phyloP scores from a whole-genome alignment of 1,140 invertebrate species.

The Monochamus saltuarius region DNA sequence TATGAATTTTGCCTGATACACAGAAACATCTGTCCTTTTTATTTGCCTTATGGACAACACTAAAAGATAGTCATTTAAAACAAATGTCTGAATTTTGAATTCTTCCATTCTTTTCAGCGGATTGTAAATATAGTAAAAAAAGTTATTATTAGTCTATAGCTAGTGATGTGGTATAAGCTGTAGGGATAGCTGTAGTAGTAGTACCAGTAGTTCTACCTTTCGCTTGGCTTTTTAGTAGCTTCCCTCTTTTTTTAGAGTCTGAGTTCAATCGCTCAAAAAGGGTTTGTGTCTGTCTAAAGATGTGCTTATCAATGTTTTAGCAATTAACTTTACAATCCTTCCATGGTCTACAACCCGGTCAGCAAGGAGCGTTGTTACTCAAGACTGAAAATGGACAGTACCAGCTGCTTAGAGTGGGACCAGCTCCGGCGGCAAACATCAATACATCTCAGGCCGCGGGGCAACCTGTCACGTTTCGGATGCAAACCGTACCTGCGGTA shows the following conservation, averaged over 20 bases:
- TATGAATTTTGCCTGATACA: too few species aligned
- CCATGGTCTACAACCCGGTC: slow-evolving; percentile 78
- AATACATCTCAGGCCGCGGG: slow-evolving; percentile 56
- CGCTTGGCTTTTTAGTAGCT: background rate
- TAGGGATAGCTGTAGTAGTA: too few species aligned
- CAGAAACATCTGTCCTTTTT: too few species aligned
- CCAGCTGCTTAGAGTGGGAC: slow-evolving; percentile 84
- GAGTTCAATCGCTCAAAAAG: slow-evolving; percentile 2
- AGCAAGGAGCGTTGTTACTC: slow-evolving; percentile 82
- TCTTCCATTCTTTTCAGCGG: too few species aligned
- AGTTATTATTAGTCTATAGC: too few species aligned
- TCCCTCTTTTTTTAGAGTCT: slow-evolving; percentile 11
- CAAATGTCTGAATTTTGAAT: too few species aligned
- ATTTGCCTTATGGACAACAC: too few species aligned
- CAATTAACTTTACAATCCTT: slow-evolving; percentile 81
- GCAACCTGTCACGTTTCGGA: slow-evolving; percentile 54
- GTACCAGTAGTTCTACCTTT: too few species aligned
- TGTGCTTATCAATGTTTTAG: slow-evolving; percentile 43
- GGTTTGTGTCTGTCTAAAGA: slow-evolving; percentile 30
- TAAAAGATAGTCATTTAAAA: too few species aligned
- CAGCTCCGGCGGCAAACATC: slow-evolving; percentile 64
- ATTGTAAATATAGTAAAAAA: too few species aligned
- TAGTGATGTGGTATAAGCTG: too few species aligned
- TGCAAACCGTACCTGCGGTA: slow-evolving; percentile 60
- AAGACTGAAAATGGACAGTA: slow-evolving; percentile 95